phyloP scores from a whole-genome alignment of 2,888 invertebrate species.

The Alcis repandata region DNA sequence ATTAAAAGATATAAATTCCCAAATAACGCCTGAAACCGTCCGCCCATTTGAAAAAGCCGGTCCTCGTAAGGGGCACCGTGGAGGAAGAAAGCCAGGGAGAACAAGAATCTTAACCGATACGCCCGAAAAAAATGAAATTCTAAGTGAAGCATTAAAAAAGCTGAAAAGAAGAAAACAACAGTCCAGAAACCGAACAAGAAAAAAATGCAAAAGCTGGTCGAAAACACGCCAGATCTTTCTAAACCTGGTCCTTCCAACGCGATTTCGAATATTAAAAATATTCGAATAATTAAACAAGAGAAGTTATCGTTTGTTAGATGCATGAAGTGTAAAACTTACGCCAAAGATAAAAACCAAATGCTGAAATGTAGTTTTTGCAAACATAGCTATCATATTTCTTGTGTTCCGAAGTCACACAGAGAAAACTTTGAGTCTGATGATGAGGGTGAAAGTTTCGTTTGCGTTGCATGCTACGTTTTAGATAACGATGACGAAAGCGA shows the following conservation, averaged over 20 bases:
- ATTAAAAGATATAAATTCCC: too few relatives aligned
- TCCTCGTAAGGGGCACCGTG: too few relatives aligned
- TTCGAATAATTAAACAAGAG: background rate
- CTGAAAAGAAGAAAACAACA: too few relatives aligned
- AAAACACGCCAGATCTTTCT: too few relatives aligned
- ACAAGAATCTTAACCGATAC: background rate
- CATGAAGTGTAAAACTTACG: constrained; percentile 3
- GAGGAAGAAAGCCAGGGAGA: too few relatives aligned
- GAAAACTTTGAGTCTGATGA: too few relatives aligned
- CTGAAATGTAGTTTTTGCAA: constrained; percentile 5
- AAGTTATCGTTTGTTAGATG: constrained; percentile 4
- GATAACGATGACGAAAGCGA: constrained; percentile 26
- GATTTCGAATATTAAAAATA: too few relatives aligned
- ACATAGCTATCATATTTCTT: constrained; percentile 3
- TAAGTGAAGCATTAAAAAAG: constrained; percentile 20
- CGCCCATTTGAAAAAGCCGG: too few relatives aligned
- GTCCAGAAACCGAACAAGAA: too few relatives aligned
- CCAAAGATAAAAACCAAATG: constrained; percentile 1
- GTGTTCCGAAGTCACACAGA: too few relatives aligned
- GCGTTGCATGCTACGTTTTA: constrained; percentile 26
- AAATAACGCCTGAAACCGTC: too few relatives aligned
- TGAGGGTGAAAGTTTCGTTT: background rate
- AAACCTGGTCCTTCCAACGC: too few relatives aligned
- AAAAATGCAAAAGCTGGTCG: constrained; percentile 29
- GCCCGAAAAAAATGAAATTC: constrained; percentile 13